These are phyloP conservation scores for Teleopsis dalmanni DNA, from an alignment of 1,140 invertebrate genomes.

Conservation along the genomic window DNA sequence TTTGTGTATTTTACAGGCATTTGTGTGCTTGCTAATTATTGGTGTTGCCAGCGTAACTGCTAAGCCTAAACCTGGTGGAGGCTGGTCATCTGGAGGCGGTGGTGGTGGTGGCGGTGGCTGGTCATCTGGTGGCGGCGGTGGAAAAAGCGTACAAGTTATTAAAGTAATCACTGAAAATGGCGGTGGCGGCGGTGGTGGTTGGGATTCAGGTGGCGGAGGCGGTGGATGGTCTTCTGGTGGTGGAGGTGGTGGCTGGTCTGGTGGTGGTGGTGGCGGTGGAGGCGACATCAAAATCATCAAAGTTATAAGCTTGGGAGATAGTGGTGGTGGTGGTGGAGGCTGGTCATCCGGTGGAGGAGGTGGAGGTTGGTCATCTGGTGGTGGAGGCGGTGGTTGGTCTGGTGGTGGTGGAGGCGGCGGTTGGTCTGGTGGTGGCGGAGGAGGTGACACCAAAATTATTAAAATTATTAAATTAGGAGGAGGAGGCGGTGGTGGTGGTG, in stretches of 20 bases:
- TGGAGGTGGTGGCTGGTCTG: slow-evolving; percentile 19
- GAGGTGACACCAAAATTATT: slow-evolving; percentile 17
- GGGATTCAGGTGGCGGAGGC: slow-evolving; percentile 18
- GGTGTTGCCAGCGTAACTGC: slow-evolving; percentile 32
- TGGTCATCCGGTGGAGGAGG: slow-evolving; percentile 19
- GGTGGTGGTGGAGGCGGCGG: slow-evolving; percentile 17
- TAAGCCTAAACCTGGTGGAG: slow-evolving; percentile 29
- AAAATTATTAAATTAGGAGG: slow-evolving; percentile 23
- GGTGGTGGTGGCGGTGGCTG: slow-evolving; percentile 24
- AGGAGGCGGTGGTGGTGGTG: slow-evolving; percentile 20
- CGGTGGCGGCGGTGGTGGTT: slow-evolving; percentile 17
- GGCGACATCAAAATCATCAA: slow-evolving; percentile 14
- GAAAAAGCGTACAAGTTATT: slow-evolving; percentile 15
- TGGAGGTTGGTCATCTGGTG: slow-evolving; percentile 12
- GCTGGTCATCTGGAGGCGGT: slow-evolving; percentile 16
- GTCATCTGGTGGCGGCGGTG: slow-evolving; percentile 24
- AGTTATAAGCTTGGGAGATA: slow-evolving; percentile 14
- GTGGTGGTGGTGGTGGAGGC: slow-evolving; percentile 18
- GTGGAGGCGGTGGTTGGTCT: slow-evolving; percentile 13
- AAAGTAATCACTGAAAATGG: slow-evolving; percentile 15
- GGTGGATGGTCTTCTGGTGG: slow-evolving; percentile 13
- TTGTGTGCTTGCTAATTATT: slow-evolving; percentile 36
- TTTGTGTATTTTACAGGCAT: slow-evolving; percentile 19
- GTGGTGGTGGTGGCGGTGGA: slow-evolving; percentile 24
- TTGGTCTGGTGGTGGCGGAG: slow-evolving; percentile 18